Conservation (phyloP, 2,888 invertebrate genomes). For the Amorpha juglandis region DNA sequence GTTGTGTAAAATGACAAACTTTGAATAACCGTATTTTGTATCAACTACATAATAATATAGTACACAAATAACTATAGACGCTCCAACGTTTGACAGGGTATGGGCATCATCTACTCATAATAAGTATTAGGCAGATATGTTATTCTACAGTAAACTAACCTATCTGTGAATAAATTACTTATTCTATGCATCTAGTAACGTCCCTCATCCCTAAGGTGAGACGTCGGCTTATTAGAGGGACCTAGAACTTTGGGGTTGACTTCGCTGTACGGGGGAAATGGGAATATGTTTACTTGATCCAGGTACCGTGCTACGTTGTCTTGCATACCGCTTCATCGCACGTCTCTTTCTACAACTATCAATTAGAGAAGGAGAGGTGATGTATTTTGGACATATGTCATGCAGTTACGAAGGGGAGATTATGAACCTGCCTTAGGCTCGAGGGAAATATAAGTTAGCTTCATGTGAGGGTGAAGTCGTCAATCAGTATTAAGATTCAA, state of each 20-base stretch:
- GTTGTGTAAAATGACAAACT: no score
- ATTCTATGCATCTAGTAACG: slow-evolving; percentile 54
- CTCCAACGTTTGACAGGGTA: no score
- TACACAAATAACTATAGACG: no score
- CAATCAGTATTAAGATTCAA: slow-evolving; percentile 74
- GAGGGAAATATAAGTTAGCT: slow-evolving; percentile 74
- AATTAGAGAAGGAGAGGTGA: slow-evolving; percentile 50
- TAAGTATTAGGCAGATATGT: neutral
- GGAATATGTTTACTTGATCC: slow-evolving; percentile 71
- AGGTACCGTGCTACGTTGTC: slow-evolving; percentile 52
- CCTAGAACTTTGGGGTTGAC: slow-evolving; percentile 80
- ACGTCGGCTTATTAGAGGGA: slow-evolving; percentile 81
- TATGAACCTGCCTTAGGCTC: slow-evolving; percentile 65
- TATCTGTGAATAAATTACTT: slow-evolving; percentile 25
- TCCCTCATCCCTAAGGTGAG: slow-evolving; percentile 74
- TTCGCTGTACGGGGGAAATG: slow-evolving; percentile 69
- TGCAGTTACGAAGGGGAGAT: slow-evolving; percentile 61
- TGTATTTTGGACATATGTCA: slow-evolving; percentile 55
- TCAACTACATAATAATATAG: no score
- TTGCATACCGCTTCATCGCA: slow-evolving; percentile 10
- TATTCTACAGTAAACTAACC: slow-evolving; percentile 3
- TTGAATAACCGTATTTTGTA: no score
- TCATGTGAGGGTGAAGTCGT: slow-evolving; percentile 67
- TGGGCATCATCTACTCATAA: no score
- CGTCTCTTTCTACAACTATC: slow-evolving; percentile 4